Evolutionary conservation across 2,888 invertebrate species (phyloP).

Genomic region (Pseudolycoriella hygida): DNA sequence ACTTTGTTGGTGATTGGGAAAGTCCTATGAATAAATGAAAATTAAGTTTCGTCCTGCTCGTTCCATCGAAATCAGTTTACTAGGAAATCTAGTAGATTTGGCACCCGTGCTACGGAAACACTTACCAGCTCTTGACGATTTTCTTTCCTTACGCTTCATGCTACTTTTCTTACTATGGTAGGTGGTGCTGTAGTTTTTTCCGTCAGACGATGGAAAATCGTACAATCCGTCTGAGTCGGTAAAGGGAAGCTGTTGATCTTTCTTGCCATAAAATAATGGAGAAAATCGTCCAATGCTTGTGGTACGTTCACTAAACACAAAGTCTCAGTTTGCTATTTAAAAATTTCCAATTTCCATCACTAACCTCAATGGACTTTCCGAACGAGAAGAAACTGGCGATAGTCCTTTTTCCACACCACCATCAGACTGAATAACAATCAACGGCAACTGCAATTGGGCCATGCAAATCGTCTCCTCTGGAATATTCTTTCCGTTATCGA

Average conservation of each 20-base stretch:
- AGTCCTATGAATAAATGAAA: constrained; percentile 2
- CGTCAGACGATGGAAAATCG: constrained; percentile 62
- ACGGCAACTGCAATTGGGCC: constrained; percentile 38
- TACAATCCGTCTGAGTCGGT: constrained; percentile 67
- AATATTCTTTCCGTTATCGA: constrained; percentile 31
- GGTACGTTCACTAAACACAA: constrained; percentile 20
- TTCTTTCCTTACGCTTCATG: constrained; percentile 43
- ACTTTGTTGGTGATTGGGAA: constrained; percentile 18
- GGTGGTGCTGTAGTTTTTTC: constrained; percentile 33
- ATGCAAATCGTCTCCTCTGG: constrained; percentile 29
- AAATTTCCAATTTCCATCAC: not conserved
- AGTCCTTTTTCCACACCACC: constrained; percentile 33
- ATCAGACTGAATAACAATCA: constrained; percentile 39
- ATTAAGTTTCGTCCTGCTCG: not conserved
- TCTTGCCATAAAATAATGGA: constrained; percentile 51
- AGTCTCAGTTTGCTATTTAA: not conserved
- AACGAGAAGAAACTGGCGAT: constrained; percentile 60
- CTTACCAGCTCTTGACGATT: constrained; percentile 29
- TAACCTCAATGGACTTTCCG: constrained; percentile 46
- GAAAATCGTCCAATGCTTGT: constrained; percentile 46
- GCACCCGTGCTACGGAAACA: too few species aligned
- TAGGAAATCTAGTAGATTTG: too few species aligned
- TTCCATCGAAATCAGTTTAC: too few species aligned
- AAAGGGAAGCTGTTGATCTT: constrained; percentile 43
- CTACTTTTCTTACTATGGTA: constrained; percentile 39